Conservation (phyloP, 2,888 invertebrate species). For the Morpho achilles region DNA sequence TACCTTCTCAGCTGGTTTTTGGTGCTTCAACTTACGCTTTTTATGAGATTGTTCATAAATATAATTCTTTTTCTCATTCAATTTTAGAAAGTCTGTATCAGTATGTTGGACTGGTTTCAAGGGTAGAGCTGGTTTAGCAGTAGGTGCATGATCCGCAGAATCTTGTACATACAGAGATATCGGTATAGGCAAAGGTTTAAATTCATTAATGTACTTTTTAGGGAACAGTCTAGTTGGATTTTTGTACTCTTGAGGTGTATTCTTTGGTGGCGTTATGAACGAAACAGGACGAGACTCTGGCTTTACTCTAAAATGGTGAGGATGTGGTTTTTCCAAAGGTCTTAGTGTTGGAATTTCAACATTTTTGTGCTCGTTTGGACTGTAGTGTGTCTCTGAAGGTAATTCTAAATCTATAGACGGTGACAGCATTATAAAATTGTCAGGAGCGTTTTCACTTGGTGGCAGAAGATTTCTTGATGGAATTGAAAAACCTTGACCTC, state of each 20-base stretch:
- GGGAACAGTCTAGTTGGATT: conserved; percentile 77
- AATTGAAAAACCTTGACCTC: conserved; percentile 36
- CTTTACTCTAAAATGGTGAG: conserved; percentile 40
- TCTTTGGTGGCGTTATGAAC: conserved; percentile 50
- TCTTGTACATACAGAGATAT: conserved; percentile 52
- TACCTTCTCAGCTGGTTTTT: conserved; percentile 35
- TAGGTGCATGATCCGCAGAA: conserved; percentile 52
- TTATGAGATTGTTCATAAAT: conserved; percentile 72
- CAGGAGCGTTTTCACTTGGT: conserved; percentile 52
- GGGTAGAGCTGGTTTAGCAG: conserved; percentile 61
- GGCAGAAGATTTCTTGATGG: conserved; percentile 58
- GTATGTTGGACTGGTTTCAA: conserved; percentile 52
- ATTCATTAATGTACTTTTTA: conserved; percentile 76
- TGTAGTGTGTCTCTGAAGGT: conserved; percentile 37
- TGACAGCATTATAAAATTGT: conserved; percentile 50
- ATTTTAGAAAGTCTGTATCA: conserved; percentile 41
- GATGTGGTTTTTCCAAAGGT: conserved; percentile 36
- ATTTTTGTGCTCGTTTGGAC: conserved; percentile 7
- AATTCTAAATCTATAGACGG: conserved; percentile 66
- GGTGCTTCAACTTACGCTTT: conserved; percentile 63
- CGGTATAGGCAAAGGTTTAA: conserved; percentile 68
- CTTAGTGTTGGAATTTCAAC: conserved; percentile 2
- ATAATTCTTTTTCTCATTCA: conserved; percentile 58
- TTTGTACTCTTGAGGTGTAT: conserved; percentile 41
- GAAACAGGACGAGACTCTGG: conserved; percentile 50